Evolutionary conservation across 2,888 invertebrate genomes (phyloP).

Genomic region (Xanthia icteritia): DNA sequence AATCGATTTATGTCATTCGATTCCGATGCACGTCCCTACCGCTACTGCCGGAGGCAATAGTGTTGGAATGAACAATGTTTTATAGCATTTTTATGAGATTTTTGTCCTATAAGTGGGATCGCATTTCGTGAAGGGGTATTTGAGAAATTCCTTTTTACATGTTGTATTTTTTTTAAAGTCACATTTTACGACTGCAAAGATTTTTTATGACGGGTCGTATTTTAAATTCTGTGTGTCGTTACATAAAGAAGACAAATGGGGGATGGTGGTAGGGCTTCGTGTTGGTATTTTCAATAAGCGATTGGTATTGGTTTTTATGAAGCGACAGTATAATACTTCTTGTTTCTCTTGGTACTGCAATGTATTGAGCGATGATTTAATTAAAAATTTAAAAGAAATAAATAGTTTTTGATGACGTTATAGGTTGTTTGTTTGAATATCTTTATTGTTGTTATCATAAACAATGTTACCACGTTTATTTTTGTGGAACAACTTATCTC

Average conservation of each 20-base stretch:
- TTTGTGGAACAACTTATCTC: background rate
- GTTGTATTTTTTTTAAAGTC: slow-evolving; percentile 49
- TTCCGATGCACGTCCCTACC: slow-evolving; percentile 60
- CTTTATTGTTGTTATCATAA: background rate
- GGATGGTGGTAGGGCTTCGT: background rate
- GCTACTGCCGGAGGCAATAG: slow-evolving; percentile 58
- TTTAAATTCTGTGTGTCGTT: slow-evolving; percentile 41
- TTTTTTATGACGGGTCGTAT: slow-evolving; percentile 56
- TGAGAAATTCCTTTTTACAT: slow-evolving; percentile 41
- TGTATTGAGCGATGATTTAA: background rate
- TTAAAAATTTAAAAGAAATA: background rate
- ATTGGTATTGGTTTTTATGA: background rate
- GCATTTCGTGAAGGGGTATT: slow-evolving; percentile 57
- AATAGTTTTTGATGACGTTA: background rate
- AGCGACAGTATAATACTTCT: background rate
- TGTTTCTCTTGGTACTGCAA: background rate
- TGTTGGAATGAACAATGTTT: slow-evolving; percentile 68
- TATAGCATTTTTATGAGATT: slow-evolving; percentile 69
- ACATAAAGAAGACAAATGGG: slow-evolving; percentile 13
- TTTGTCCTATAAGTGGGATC: slow-evolving; percentile 62
- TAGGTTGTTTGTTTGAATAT: background rate
- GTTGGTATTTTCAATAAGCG: slow-evolving; percentile 39
- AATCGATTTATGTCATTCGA: slow-evolving; percentile 57
- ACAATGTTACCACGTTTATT: background rate
- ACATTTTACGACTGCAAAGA: slow-evolving; percentile 36